phyloP scores from a whole-genome alignment of 2,797 vertebrate species.

The Onychomys arenicola region DNA sequence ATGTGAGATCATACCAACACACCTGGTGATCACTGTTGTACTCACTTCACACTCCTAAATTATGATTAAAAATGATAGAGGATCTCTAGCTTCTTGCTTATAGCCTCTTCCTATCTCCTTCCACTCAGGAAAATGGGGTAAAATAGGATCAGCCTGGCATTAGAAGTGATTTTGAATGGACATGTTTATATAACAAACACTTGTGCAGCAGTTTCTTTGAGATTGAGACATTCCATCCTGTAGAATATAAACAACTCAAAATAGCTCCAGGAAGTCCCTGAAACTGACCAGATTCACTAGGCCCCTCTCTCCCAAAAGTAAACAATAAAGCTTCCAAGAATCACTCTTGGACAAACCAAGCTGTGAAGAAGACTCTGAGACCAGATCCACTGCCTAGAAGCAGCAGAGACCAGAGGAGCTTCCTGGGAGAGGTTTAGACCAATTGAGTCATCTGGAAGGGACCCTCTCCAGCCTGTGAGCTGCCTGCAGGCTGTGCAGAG shows the following conservation, averaged over 20 bases:
- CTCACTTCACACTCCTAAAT: not conserved
- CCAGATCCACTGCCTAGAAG: not conserved
- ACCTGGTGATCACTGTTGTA: not conserved
- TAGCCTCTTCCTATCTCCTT: not conserved
- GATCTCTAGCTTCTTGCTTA: not conserved
- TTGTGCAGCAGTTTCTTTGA: not conserved
- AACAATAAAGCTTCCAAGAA: not conserved
- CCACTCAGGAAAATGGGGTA: not conserved
- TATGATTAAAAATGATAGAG: not conserved
- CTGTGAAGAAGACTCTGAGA: not conserved
- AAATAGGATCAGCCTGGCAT: not conserved
- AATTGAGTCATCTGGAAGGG: not conserved
- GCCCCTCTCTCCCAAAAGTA: not conserved
- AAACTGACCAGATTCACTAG: not conserved
- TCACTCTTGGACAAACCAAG: not conserved
- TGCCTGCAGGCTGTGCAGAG: not conserved
- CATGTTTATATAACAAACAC: not conserved
- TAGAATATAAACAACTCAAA: not conserved
- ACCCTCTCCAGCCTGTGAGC: not conserved
- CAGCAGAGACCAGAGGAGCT: not conserved
- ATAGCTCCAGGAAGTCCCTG: not conserved
- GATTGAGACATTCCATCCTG: not conserved
- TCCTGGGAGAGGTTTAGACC: not conserved
- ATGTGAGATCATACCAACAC: not conserved
- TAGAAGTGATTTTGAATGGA: conserved; percentile 21